Conservation (phyloP, 2,888 invertebrate species). For the Zygaena filipendulae region DNA sequence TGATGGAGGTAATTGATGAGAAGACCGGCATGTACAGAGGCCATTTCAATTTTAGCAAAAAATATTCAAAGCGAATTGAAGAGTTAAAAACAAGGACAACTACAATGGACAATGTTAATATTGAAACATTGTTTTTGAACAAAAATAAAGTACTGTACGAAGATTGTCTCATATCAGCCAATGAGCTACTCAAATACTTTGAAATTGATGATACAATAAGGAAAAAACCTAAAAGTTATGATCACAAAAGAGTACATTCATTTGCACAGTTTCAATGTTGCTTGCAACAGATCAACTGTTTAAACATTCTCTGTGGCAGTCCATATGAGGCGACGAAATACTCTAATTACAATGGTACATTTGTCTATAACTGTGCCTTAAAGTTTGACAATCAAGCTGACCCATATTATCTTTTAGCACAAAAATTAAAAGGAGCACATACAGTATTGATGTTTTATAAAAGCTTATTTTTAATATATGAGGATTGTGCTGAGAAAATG, state of each 20-base stretch:
- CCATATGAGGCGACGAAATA: constrained; percentile 69
- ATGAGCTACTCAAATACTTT: constrained; percentile 68
- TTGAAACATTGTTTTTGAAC: constrained; percentile 40
- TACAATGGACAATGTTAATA: constrained; percentile 12
- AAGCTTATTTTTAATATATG: constrained; percentile 33
- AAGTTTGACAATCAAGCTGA: constrained; percentile 70
- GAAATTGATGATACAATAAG: constrained; percentile 64
- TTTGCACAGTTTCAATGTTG: constrained; percentile 77
- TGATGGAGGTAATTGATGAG: constrained; percentile 67
- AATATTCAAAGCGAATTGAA: constrained; percentile 41
- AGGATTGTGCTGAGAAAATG: constrained; percentile 29
- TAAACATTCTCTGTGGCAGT: constrained; percentile 73
- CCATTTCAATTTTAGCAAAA: constrained; percentile 50
- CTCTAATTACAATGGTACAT: constrained; percentile 79
- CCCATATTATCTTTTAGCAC: constrained; percentile 60
- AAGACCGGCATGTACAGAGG: constrained; percentile 67
- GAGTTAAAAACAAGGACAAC: constrained; percentile 28
- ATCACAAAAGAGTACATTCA: constrained; percentile 65
- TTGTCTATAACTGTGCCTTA: constrained; percentile 77
- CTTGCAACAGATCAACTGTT: constrained; percentile 63
- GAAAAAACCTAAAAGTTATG: constrained; percentile 65
- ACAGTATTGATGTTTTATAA: constrained; percentile 43
- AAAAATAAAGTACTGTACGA: constrained; percentile 61
- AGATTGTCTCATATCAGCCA: constrained; percentile 70
- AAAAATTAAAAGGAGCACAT: constrained; percentile 47